A percentile compares a stretch with the other conserved stretches of the same genome.
phyloP scores from a whole-genome alignment of 1,140 invertebrate genomes.

The Agrypnia vestita region DNA sequence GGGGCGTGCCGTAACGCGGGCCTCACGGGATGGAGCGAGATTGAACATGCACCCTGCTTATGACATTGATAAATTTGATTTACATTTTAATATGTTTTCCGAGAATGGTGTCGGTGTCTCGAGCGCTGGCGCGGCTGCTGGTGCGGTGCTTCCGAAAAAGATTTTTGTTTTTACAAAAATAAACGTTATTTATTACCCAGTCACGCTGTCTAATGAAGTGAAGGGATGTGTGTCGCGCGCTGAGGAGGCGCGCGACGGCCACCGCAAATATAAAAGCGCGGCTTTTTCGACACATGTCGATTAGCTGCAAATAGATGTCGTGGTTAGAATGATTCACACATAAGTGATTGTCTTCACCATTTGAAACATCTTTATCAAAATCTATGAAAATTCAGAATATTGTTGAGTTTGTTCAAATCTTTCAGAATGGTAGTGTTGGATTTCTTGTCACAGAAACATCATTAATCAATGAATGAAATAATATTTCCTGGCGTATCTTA shows the following conservation, averaged over 20 bases:
- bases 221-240: not conserved
- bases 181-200: constrained; percentile 21
- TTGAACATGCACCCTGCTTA: constrained; percentile 11
- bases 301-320: too few relatives aligned
- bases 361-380: too few relatives aligned
- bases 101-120: constrained; percentile 7
- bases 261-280: too few relatives aligned
- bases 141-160: not conserved
- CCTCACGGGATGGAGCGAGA: not conserved
- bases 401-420: too few relatives aligned
- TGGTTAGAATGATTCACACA: too few relatives aligned
- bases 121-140: not conserved
- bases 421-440: too few relatives aligned
- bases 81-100: constrained; percentile 33
- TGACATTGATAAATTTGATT: constrained; percentile 27
- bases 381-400: too few relatives aligned
- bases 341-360: too few relatives aligned
- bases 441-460: too few relatives aligned
- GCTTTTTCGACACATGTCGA: not conserved
- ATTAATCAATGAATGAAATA: too few relatives aligned
- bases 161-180: constrained; percentile 14
- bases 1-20: not conserved
- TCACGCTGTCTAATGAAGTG: constrained; percentile 31
- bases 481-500: too few relatives aligned
- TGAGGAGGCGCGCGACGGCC: too few relatives aligned